These are phyloP conservation scores for Cydia strobilella DNA, from an alignment of 1,140 invertebrate genomes.

Conservation along the genomic window DNA sequence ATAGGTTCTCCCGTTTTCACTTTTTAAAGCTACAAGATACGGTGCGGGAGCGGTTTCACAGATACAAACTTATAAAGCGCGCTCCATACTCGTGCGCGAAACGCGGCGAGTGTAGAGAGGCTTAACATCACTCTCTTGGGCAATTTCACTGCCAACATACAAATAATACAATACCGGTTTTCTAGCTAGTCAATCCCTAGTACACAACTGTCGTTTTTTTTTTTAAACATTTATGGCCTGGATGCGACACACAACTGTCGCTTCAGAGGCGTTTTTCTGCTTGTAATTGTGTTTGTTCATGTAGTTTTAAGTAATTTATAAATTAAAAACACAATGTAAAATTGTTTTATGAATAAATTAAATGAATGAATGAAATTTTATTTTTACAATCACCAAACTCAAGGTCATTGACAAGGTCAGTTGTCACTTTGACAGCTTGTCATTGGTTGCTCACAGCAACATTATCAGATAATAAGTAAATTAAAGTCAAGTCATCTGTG, in stretches of 20 bases:
- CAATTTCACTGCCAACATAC: background rate
- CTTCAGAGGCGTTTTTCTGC: constrained; percentile 14
- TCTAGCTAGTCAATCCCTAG: constrained; percentile 3
- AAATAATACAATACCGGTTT: constrained; percentile 5
- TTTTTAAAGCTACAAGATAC: too few relatives aligned
- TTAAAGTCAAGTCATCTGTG: background rate
- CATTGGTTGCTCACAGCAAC: constrained; percentile 1
- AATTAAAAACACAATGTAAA: too few relatives aligned
- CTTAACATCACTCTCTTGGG: too few relatives aligned
- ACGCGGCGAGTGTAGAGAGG: too few relatives aligned
- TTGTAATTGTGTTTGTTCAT: too few relatives aligned
- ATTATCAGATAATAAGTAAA: background rate
- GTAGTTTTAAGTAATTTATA: too few relatives aligned
- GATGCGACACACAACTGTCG: background rate
- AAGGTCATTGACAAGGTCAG: background rate
- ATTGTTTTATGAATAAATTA: too few relatives aligned
- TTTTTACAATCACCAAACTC: background rate
- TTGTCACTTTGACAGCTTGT: constrained; percentile 7
- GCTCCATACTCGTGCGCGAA: too few relatives aligned
- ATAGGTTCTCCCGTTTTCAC: too few relatives aligned
- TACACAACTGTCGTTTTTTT: too few relatives aligned
- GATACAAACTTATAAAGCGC: background rate
- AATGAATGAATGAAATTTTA: background rate
- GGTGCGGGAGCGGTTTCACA: too few relatives aligned
- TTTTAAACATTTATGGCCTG: too few relatives aligned